Evolutionary conservation across 2,113 vertebrate species (phyloP).

Genomic region (Synodontis membranacea): DNA sequence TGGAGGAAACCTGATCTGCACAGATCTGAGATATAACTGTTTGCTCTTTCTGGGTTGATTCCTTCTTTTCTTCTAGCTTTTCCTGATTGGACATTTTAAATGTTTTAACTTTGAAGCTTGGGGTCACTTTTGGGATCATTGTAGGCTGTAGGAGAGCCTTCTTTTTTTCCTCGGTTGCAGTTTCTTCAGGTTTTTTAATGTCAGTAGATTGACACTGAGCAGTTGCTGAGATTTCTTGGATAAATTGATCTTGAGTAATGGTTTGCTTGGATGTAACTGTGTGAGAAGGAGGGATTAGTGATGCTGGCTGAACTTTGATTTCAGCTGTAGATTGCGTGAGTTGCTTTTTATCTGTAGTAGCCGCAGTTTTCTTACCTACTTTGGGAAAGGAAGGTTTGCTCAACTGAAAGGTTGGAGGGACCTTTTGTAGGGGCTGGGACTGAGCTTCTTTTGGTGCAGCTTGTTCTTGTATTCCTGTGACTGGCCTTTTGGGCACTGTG

Average conservation of each 20-base stretch:
- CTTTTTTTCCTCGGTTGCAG: conserved; percentile 62
- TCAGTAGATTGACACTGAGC: conserved; percentile 62
- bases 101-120: conserved; percentile 79
- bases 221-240: conserved; percentile 45
- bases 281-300: conserved; percentile 54
- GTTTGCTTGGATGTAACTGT: conserved; percentile 63
- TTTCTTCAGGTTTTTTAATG: conserved; percentile 65
- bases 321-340: conserved; percentile 46
- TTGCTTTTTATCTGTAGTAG: conserved; percentile 58
- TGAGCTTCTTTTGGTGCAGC: conserved; percentile 28
- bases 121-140: conserved; percentile 72
- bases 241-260: conserved; percentile 50
- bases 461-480: conserved; percentile 6
- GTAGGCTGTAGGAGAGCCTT: conserved; percentile 59
- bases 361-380: conserved; percentile 64
- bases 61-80: conserved; percentile 64
- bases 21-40: conserved; percentile 47
- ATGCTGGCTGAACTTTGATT: conserved; percentile 55
- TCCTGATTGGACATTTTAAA: conserved; percentile 68
- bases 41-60: conserved; percentile 49
- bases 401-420: conserved; percentile 51
- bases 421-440: conserved; percentile 51
- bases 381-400: conserved; percentile 66
- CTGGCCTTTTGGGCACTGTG: background rate
- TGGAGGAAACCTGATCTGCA: conserved; percentile 55